Percentiles rank a stretch among this genome's conserved stretches.
These are phyloP conservation scores for Dolichotis patagonum DNA, from an alignment of 2,113 vertebrate genomes.

Conservation along the genomic window DNA sequence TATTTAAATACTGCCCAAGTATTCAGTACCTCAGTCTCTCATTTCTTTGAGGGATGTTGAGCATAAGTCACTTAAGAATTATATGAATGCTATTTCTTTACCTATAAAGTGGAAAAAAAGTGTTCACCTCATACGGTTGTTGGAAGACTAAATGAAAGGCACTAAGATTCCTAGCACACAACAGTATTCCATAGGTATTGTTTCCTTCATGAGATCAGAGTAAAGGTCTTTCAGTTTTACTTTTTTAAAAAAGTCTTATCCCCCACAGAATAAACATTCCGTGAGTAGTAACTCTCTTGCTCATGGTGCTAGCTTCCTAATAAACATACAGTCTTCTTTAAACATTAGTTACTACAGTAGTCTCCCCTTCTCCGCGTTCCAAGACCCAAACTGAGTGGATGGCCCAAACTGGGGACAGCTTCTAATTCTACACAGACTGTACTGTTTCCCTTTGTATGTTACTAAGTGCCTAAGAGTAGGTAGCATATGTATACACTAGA, in stretches of 20 bases:
- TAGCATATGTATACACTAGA: not conserved
- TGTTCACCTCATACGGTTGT: not conserved
- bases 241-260: not conserved
- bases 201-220: not conserved
- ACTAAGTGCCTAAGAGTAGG: not conserved
- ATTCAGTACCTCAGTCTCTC: not conserved
- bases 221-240: not conserved
- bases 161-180: not conserved
- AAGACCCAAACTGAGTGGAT: not conserved
- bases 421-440: not conserved
- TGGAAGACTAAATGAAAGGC: not conserved
- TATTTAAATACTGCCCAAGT: not conserved
- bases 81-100: not conserved
- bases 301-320: not conserved
- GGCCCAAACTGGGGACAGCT: not conserved
- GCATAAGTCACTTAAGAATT: not conserved
- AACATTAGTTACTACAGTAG: not conserved
- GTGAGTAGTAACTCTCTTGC: not conserved
- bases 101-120: not conserved
- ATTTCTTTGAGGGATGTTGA: slow-evolving; percentile 7
- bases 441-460: not conserved
- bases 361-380: not conserved
- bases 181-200: not conserved
- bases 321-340: not conserved
- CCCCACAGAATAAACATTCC: not conserved